These are phyloP conservation scores for Anastatus disparis DNA, from an alignment of 1,140 invertebrate genomes.

Conservation along the genomic window DNA sequence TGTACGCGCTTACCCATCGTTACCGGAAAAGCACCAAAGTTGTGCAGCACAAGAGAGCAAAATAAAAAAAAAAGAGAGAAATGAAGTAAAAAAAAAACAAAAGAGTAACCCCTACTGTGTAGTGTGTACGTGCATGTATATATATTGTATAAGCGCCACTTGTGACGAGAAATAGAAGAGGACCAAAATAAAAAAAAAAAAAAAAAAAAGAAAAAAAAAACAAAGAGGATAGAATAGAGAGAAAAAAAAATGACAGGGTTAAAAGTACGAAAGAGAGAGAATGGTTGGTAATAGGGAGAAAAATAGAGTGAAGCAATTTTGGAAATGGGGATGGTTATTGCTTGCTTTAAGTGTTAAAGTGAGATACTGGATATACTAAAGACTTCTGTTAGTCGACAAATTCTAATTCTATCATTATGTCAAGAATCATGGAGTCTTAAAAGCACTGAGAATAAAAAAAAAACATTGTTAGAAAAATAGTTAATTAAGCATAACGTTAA, in stretches of 20 bases:
- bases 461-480: no score
- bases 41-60: neutral
- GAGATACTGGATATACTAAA: neutral
- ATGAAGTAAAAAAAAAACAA: neutral
- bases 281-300: conserved; percentile 5
- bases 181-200: neutral
- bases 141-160: neutral
- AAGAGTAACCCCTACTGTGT: neutral
- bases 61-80: neutral
- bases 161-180: neutral
- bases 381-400: no score
- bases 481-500: no score
- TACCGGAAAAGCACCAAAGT: conserved; percentile 36
- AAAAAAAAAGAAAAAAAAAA: no score
- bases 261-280: neutral
- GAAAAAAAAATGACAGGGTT: neutral
- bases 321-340: neutral
- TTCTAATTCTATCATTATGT: no score
- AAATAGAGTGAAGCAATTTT: conserved; percentile 20
- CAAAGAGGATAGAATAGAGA: neutral
- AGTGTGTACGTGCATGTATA: neutral
- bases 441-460: no score
- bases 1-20: no score
- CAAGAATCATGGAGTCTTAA: no score
- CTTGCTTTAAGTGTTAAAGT: no score